Conservation (phyloP, 2,888 invertebrate species). For the Graphium colonna region DNA sequence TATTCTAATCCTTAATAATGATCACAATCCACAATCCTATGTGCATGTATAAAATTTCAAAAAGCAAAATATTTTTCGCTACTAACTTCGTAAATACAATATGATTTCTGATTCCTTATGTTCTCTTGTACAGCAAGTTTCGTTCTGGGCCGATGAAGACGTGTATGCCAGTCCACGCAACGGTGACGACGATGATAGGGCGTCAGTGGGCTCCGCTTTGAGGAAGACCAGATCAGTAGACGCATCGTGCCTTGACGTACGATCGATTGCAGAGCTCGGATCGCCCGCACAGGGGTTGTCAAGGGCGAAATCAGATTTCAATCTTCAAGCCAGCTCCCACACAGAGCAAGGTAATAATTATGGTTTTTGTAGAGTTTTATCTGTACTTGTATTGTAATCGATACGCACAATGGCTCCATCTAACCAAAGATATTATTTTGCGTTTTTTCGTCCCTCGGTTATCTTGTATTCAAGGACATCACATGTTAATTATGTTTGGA, state of each 20-base stretch:
- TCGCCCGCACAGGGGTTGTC: slow-evolving; percentile 84
- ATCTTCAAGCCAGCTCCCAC: slow-evolving; percentile 87
- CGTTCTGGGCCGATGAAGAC: slow-evolving; percentile 89
- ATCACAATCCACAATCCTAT: too few species aligned
- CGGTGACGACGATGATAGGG: slow-evolving; percentile 85
- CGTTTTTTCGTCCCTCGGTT: too few species aligned
- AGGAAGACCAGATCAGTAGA: slow-evolving; percentile 94
- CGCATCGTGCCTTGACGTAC: slow-evolving; percentile 91
- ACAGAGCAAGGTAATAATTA: slow-evolving; percentile 81
- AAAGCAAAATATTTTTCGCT: neutral
- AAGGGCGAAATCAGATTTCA: slow-evolving; percentile 93
- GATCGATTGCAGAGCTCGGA: slow-evolving; percentile 81
- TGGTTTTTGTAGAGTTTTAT: neutral
- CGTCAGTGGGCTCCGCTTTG: slow-evolving; percentile 88
- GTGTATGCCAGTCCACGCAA: slow-evolving; percentile 83
- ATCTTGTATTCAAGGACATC: too few species aligned
- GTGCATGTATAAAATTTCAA: too few species aligned
- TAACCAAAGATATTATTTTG: neutral
- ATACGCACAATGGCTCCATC: too few species aligned
- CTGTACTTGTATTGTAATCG: neutral
- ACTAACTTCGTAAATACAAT: neutral
- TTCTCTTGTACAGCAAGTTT: slow-evolving; percentile 82
- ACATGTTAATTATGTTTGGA: too few species aligned
- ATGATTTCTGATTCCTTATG: too few species aligned
- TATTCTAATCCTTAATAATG: too few species aligned